Percentiles rank a stretch among this genome's conserved stretches.
Evolutionary conservation across 2,797 vertebrate genomes (phyloP).

Genomic region (Aplochiton taeniatus): DNA sequence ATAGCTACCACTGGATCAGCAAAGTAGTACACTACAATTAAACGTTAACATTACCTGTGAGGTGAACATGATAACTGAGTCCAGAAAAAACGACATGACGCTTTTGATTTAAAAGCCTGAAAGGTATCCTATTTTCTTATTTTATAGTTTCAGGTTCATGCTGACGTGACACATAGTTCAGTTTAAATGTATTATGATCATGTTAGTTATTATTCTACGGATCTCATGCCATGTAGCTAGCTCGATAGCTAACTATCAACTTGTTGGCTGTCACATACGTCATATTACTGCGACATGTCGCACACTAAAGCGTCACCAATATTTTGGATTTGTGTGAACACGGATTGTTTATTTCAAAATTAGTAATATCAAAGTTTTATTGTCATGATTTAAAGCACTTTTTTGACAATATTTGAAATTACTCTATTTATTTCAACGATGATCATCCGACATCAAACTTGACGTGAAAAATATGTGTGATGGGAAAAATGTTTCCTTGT

Average conservation of each 20-base stretch:
- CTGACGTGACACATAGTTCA: not conserved
- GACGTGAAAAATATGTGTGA: no score
- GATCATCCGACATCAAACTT: no score
- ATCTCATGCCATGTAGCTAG: constrained; percentile 38
- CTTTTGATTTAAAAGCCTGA: constrained; percentile 2
- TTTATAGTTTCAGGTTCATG: constrained; percentile 1
- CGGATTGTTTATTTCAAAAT: no score
- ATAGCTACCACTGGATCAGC: not conserved
- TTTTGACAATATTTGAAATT: no score
- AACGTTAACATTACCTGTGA: constrained; percentile 83
- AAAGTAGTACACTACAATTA: not conserved
- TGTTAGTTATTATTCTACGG: not conserved
- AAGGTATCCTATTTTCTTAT: constrained; percentile 2
- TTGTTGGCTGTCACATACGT: constrained; percentile 29
- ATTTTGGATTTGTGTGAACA: no score
- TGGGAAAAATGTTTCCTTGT: no score
- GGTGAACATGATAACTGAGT: constrained; percentile 93
- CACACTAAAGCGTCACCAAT: no score
- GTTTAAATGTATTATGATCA: not conserved
- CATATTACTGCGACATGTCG: constrained; percentile 7
- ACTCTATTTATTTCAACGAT: no score
- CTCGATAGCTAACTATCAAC: constrained; percentile 38
- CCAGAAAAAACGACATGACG: constrained; percentile 91
- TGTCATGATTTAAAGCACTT: no score
- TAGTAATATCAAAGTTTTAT: no score